Evolutionary conservation across 2,888 invertebrate genomes (phyloP).

Genomic region (Scaptomyza polygonia): DNA sequence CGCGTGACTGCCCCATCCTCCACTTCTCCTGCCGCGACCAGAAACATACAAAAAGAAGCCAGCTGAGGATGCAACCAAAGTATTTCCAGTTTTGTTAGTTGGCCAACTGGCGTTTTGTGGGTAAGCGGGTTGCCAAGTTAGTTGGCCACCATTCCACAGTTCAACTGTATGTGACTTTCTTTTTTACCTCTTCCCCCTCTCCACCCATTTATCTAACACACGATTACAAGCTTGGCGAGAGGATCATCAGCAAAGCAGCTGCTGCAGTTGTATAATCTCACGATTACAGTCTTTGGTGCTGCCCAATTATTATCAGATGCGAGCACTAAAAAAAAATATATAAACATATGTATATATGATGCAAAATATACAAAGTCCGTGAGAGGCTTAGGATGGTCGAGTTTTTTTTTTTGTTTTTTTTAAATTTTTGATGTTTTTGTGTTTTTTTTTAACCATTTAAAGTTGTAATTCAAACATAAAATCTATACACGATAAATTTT

Average conservation of each 20-base stretch:
- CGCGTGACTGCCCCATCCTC: constrained; percentile 33
- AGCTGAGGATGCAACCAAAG: constrained; percentile 59
- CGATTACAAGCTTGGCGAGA: constrained; percentile 11
- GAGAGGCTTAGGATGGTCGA: too few relatives aligned
- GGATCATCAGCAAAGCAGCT: constrained; percentile 33
- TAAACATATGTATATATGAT: background rate
- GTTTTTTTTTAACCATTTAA: too few relatives aligned
- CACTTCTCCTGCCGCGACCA: background rate
- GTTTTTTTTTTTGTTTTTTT: too few relatives aligned
- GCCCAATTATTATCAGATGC: constrained; percentile 43
- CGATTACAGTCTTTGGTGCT: constrained; percentile 22
- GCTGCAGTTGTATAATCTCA: constrained; percentile 58
- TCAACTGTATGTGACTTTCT: constrained; percentile 54
- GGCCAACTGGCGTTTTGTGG: constrained; percentile 53
- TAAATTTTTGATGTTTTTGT: too few relatives aligned
- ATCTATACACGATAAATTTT: background rate
- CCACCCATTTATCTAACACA: constrained; percentile 22
- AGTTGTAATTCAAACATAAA: too few relatives aligned
- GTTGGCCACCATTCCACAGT: constrained; percentile 39
- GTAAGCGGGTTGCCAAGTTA: constrained; percentile 67
- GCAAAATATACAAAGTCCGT: background rate
- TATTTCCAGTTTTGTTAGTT: constrained; percentile 60
- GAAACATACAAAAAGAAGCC: constrained; percentile 42
- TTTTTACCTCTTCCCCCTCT: constrained; percentile 23
- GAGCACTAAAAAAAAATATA: constrained; percentile 9